Base-by-base conservation (phyloP, 2,113 vertebrate species). In the Oryzias celebensis region DNA sequence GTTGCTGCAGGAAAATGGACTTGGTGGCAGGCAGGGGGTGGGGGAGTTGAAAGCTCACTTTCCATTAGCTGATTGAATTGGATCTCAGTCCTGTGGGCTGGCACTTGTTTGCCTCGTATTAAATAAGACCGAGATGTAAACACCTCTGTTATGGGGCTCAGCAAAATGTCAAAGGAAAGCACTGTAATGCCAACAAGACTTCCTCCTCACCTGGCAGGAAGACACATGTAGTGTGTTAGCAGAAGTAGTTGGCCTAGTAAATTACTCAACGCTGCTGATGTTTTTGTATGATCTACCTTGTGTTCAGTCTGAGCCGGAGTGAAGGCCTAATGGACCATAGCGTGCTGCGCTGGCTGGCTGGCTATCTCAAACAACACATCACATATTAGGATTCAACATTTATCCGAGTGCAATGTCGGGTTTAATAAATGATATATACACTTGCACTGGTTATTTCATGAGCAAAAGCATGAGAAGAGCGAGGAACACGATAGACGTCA, bases 21-120 rank as follows among this genome's bases (percentile, higher is more conserved):
- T 71, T 72, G 65, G 68, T 68, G 55, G 75, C 62, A 62, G 58
- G 71, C 52, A 61, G 36, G 62, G 41, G 54, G 66, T 14, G 44
- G 62, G 54, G 53, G 70, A 51, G 60, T 73, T 60, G 77, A 80
- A 71, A 74, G 58, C 72, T 76, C 43, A 4, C 71, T 66, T 52
- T 91, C 90, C 86, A 91, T 92, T 92, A 91, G 88, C 85, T 82
- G 87, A 89, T 91, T 91, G 90, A 91, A 81, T 87, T 84, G 67
- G 73, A 89, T 83, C 46, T 64, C 58, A 58, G 63, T 84, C 71
- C 52, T 71, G 41, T 57, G 53, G 58, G 66, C 66, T 65, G 76
- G 66, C 78, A 66, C 71, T 75, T 81, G 76, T 86, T 77, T 71
- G 57, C 58, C 68, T 77, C 36, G 50, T 72, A 81, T 69, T 51